phyloP scores from a whole-genome alignment of 2,888 invertebrate genomes.

The Drosophila neutralis region DNA sequence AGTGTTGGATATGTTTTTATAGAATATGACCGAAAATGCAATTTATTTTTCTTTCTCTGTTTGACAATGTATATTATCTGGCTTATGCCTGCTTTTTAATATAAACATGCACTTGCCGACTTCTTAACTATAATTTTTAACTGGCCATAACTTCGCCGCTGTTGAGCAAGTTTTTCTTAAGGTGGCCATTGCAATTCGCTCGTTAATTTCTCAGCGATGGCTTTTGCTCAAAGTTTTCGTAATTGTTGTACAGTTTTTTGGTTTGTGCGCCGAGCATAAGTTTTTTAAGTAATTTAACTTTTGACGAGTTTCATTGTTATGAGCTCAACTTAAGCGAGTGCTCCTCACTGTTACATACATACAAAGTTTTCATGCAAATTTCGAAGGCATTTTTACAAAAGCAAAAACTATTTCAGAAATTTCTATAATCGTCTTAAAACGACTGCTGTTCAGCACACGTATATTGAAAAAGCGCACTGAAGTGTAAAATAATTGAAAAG shows the following conservation, averaged over 20 bases:
- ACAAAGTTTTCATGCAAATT: constrained; percentile 51
- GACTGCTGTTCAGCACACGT: constrained; percentile 19
- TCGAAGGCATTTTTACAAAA: constrained; percentile 11
- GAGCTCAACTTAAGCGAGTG: constrained; percentile 18
- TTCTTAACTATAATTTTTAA: neutral
- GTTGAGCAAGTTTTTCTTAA: neutral
- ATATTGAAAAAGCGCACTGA: constrained; percentile 24
- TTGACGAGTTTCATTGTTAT: constrained; percentile 58
- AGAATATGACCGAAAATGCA: neutral
- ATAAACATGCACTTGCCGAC: neutral
- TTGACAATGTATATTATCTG: neutral
- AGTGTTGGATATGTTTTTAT: neutral
- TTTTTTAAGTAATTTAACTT: constrained; percentile 73
- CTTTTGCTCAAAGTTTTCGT: constrained; percentile 52
- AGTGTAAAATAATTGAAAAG: constrained; percentile 40
- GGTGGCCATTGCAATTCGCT: neutral
- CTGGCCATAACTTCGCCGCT: neutral
- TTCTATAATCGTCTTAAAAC: constrained; percentile 36
- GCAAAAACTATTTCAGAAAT: neutral
- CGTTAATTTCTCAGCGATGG: constrained; percentile 34
- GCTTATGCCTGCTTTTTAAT: neutral
- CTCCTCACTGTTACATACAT: constrained; percentile 36
- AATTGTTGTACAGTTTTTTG: constrained; percentile 33
- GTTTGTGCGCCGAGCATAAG: constrained; percentile 45
- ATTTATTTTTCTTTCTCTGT: neutral